Conservation (phyloP, 2,888 invertebrate species). For the Mythimna pallens region DNA sequence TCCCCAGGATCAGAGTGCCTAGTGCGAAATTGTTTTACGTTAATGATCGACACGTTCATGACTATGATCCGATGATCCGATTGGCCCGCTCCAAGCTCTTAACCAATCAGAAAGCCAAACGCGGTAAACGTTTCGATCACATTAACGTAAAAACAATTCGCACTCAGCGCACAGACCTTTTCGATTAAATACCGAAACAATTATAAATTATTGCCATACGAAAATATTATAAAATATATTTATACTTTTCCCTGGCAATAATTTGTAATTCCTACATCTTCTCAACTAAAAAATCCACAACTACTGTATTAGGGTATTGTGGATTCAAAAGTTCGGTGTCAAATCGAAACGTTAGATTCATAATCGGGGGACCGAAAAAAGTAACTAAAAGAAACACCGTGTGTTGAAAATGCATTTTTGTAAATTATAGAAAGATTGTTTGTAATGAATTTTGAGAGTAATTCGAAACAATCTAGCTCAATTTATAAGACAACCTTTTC, state of each 20-base stretch:
- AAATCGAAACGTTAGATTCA: background rate
- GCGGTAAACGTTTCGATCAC: too few relatives aligned
- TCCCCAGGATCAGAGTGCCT: background rate
- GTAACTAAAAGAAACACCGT: background rate
- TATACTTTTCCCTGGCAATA: background rate
- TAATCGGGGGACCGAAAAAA: background rate
- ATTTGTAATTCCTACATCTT: background rate
- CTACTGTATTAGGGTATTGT: too few relatives aligned
- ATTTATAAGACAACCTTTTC: conserved; percentile 5
- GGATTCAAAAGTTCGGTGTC: background rate
- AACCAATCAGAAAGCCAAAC: too few relatives aligned
- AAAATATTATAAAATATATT: too few relatives aligned
- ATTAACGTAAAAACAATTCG: too few relatives aligned
- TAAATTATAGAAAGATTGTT: background rate
- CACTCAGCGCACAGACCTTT: background rate
- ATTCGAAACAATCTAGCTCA: background rate
- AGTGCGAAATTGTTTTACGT: too few relatives aligned
- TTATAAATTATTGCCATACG: background rate
- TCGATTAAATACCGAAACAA: conserved; percentile 7
- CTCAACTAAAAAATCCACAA: background rate
- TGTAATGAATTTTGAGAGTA: background rate
- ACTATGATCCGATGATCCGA: too few relatives aligned
- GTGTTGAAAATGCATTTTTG: background rate
- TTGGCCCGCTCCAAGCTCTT: too few relatives aligned
- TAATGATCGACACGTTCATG: too few relatives aligned